Evolutionary conservation across 2,888 invertebrate species (phyloP).

Genomic region (Cephus spinipes): DNA sequence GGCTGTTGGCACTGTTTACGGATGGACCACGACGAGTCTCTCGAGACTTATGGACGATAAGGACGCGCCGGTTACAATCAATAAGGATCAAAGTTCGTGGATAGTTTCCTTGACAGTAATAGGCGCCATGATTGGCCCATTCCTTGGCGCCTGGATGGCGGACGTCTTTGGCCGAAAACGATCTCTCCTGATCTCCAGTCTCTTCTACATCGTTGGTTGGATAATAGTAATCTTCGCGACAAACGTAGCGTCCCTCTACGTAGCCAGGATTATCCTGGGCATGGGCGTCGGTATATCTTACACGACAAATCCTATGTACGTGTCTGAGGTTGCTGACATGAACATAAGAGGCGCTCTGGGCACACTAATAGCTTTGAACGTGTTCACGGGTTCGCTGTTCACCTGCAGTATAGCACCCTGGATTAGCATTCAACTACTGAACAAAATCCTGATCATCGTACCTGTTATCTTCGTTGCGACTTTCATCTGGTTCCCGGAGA

Average conservation of each 20-base stretch:
- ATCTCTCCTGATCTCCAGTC: constrained; percentile 54
- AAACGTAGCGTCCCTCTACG: constrained; percentile 48
- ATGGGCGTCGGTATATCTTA: constrained; percentile 62
- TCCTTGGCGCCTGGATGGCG: constrained; percentile 55
- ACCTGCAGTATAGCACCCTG: constrained; percentile 58
- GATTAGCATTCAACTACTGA: constrained; percentile 46
- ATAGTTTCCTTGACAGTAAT: constrained; percentile 59
- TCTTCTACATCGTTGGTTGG: constrained; percentile 62
- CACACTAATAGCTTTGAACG: constrained; percentile 60
- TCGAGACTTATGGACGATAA: constrained; percentile 39
- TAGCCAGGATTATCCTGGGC: constrained; percentile 54
- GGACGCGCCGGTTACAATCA: constrained; percentile 51
- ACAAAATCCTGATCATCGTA: constrained; percentile 41
- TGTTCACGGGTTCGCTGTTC: constrained; percentile 60
- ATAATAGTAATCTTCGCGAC: constrained; percentile 52
- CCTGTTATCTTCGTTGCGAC: constrained; percentile 53
- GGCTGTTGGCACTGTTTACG: constrained; percentile 61
- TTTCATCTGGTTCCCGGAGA: constrained; percentile 62
- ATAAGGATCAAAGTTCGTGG: constrained; percentile 56
- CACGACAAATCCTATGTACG: constrained; percentile 62
- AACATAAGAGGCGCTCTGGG: constrained; percentile 60
- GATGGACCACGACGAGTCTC: constrained; percentile 59
- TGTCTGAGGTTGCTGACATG: constrained; percentile 61
- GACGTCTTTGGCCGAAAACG: constrained; percentile 55
- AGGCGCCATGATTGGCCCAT: constrained; percentile 61